These are phyloP conservation scores for Ailuropoda melanoleuca DNA, from an alignment of 2,113 vertebrate genomes.

Conservation along the genomic window DNA sequence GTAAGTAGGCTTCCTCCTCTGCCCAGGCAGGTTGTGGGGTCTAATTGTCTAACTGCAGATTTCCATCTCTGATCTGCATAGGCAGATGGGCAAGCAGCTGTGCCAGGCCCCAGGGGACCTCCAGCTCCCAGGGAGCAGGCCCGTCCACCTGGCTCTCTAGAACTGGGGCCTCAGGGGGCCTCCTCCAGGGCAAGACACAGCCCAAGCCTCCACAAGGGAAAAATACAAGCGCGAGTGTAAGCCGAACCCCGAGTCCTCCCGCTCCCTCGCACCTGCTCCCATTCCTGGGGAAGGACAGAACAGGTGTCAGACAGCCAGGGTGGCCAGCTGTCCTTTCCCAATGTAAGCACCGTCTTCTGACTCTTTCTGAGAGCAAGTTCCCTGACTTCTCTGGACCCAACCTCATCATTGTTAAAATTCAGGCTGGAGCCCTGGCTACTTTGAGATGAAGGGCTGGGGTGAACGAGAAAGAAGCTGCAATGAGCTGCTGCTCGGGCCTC, in stretches of 20 bases:
- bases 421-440: neutral
- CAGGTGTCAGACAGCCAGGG: neutral
- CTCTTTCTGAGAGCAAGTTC: neutral
- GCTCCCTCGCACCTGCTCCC: neutral
- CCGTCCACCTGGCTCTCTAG: slow-evolving; percentile 11
- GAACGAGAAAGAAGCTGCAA: neutral
- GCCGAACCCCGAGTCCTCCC: neutral
- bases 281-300: neutral
- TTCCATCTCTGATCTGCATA: slow-evolving; percentile 45
- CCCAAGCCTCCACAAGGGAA: slow-evolving; percentile 63
- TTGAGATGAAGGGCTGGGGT: neutral
- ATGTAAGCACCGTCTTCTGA: neutral
- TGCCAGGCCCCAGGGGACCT: slow-evolving; percentile 57
- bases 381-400: neutral
- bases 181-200: slow-evolving; percentile 47
- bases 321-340: neutral
- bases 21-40: neutral
- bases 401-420: neutral
- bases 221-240: slow-evolving; percentile 58
- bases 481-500: neutral
- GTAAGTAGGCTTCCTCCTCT: neutral
- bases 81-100: slow-evolving; percentile 60
- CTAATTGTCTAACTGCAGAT: slow-evolving; percentile 36
- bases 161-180: slow-evolving; percentile 34
- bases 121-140: neutral